Percentiles rank a stretch among this genome's conserved stretches.
phyloP scores from a whole-genome alignment of 2,797 vertebrate genomes.

The Taenioides sp. region DNA sequence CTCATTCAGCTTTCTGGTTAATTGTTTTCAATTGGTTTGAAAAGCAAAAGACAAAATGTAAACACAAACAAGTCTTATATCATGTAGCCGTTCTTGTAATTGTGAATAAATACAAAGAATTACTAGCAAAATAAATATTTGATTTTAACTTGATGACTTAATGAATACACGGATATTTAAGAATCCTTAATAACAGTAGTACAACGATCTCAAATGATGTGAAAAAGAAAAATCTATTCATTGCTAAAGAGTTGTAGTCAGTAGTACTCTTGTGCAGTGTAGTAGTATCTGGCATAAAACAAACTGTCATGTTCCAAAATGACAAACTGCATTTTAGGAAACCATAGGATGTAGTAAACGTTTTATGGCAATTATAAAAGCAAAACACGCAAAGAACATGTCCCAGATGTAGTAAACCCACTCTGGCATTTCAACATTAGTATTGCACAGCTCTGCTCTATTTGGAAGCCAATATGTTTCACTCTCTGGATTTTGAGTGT shows the following conservation, averaged over 20 bases:
- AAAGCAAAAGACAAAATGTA: no score
- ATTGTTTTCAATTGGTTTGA: no score
- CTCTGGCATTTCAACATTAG: constrained; percentile 14
- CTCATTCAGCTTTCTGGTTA: no score
- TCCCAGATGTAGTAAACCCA: constrained; percentile 5
- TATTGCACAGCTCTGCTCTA: constrained; percentile 17
- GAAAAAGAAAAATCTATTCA: not conserved
- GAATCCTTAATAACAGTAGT: not conserved
- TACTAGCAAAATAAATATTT: not conserved
- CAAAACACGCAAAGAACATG: constrained; percentile 1
- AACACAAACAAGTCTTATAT: no score
- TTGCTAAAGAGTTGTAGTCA: not conserved
- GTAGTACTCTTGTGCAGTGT: not conserved
- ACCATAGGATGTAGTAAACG: not conserved
- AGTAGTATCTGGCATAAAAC: not conserved
- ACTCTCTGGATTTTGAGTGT: constrained; percentile 1
- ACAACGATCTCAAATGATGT: not conserved
- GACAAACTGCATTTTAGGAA: constrained; percentile 66
- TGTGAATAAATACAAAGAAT: no score
- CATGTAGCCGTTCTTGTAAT: no score
- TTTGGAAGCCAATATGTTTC: constrained; percentile 10
- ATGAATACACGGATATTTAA: not conserved
- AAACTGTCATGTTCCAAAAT: constrained; percentile 42
- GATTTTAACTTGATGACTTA: not conserved
- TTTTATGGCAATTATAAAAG: not conserved